Base-by-base conservation (phyloP, 2,113 vertebrate genomes). In the Rattus rattus region DNA sequence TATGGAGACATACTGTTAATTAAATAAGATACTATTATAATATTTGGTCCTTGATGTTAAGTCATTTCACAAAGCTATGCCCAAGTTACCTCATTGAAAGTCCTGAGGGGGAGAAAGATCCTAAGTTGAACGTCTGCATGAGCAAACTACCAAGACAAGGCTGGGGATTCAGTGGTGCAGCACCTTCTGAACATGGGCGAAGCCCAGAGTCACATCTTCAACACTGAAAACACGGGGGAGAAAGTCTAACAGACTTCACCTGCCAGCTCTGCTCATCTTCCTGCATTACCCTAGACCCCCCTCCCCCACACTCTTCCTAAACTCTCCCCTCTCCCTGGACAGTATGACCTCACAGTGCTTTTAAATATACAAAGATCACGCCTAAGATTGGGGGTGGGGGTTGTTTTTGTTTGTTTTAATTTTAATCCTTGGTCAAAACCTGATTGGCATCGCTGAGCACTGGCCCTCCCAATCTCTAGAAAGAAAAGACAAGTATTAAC, bases 1-100 rank as follows among this genome's bases (percentile, higher is more conserved):
- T 69, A 26, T 2, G 69, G 12, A 80, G 85, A 59, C 47, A n/a
- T 52, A 70, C 76, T 86, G 63, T 79, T 88, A 90, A 93, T 89
- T 92, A 93, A 95, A 61, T 83, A 59, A 30, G 59, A 81, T 80
- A 80, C 24, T 54, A 72, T 61, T 52, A 84, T 56, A 96, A 90
- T 83, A 93, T 52, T 61, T 75, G 61, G 88, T 13, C 3, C 85
- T 87, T 14, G 0, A 33, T 79, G 3, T 33, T 94, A 61, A 83
- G 80, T 92, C 70, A 87, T 72, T 77, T 90, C 90, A 36, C 14
- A 63, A 91, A 65, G 28, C 63, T 84, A 39, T 86, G 30, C 33
- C 89, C n/a, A 56, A 52, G 54, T 67, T 90, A 59, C 11, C 61
- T 84, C 67, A 90, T 73, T 79, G 49, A 28, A 80, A 95, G 92